Base-by-base conservation (phyloP, 2,888 invertebrate species). In the Apantesis nais region DNA sequence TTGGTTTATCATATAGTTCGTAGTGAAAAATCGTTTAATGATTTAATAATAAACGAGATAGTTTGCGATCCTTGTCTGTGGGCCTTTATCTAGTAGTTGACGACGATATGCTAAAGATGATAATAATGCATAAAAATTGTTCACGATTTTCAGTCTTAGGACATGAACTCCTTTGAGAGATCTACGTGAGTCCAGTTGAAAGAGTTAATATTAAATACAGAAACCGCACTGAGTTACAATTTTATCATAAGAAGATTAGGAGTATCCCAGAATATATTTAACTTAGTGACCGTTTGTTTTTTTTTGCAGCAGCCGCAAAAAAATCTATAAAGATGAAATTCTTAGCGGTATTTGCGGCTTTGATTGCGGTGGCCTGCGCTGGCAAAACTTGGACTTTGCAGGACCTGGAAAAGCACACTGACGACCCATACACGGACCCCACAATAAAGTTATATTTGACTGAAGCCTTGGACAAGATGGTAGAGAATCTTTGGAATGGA, bases 311-410 rank as follows among this genome's bases (percentile, higher is more conserved):
- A 76, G 67, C 62, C 71, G 74, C 71, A 77, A 81, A 68, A 75
- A 77, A 83, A 74, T 73, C 70, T 64, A 39, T 66, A 29, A 88
- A 81, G 67, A 92, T 92, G 92, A 92, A 92, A 86, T 89, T 90
- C 87, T 78, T 92, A 78, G 85, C 87, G 69, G 83, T 89, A n/a
- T 88, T 93, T 81, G 86, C 85, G 64, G 88, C 90, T 75, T 41
- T 90, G 66, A 66, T 88, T 67, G 83, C 84, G 55, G 85, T 84
- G 58, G 82, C 83, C 29, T 73, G 82, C 77, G 81, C 80, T 74
- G 77, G 76, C 69, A 74, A 75, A 66, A 64, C 78, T 16, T 88
- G 88, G 88, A 86, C 86, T 39, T 77, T 90, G 55, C 62, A 83
- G 37, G 85, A 90, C 78, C 85, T 91, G 62, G 85, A 88, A 5